phyloP scores from a whole-genome alignment of 2,888 invertebrate genomes.

The Archips xylosteana region DNA sequence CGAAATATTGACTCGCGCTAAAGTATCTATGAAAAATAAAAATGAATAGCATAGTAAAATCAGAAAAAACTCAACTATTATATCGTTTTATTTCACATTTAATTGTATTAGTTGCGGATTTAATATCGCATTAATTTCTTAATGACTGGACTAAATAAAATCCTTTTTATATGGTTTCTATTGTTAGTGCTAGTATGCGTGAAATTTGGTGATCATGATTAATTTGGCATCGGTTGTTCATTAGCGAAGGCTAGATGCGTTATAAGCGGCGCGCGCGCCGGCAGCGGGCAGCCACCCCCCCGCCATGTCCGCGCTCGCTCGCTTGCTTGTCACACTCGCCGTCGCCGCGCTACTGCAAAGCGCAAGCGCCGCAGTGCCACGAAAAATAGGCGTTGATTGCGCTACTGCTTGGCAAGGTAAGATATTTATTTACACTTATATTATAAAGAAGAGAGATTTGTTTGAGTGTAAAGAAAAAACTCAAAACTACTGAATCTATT shows the following conservation, averaged over 20 bases:
- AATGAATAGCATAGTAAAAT: too few species aligned
- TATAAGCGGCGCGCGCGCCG: constrained; percentile 44
- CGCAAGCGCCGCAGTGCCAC: background rate
- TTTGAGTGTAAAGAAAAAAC: too few species aligned
- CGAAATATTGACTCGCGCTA: too few species aligned
- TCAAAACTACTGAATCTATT: too few species aligned
- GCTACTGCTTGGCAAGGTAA: background rate
- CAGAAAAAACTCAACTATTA: too few species aligned
- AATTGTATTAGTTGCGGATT: too few species aligned
- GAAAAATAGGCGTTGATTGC: background rate
- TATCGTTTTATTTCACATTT: too few species aligned
- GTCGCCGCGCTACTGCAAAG: constrained; percentile 60
- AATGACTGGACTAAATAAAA: too few species aligned
- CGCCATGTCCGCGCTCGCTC: constrained; percentile 25
- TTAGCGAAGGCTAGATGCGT: constrained; percentile 52
- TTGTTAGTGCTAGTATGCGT: background rate
- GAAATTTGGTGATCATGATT: background rate
- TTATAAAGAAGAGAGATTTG: too few species aligned
- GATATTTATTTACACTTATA: background rate
- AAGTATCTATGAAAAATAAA: too few species aligned
- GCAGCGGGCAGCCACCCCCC: constrained; percentile 34
- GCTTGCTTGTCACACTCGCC: constrained; percentile 52
- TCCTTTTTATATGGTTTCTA: background rate
- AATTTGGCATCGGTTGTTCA: background rate
- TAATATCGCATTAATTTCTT: too few species aligned